These are phyloP conservation scores for Epinotia bilunana DNA, from an alignment of 2,888 invertebrate genomes.

Conservation along the genomic window DNA sequence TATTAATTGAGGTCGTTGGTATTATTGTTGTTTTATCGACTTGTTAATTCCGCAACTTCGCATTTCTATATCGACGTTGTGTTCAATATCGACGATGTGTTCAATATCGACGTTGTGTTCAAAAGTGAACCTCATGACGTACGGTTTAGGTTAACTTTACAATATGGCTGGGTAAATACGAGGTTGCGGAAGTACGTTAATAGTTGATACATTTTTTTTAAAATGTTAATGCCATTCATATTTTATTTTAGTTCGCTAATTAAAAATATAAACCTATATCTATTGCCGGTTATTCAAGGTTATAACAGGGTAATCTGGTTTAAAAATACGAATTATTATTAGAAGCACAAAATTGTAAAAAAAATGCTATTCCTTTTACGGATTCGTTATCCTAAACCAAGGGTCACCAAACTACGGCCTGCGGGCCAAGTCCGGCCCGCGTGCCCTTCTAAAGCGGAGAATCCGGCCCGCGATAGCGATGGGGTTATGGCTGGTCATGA, in stretches of 20 bases:
- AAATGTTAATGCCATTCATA: constrained; percentile 11
- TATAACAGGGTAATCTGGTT: constrained; percentile 71
- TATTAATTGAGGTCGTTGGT: constrained; percentile 6
- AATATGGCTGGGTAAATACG: not conserved
- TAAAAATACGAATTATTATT: constrained; percentile 48
- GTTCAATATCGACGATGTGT: too few relatives aligned
- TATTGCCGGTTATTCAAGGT: constrained; percentile 66
- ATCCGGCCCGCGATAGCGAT: too few relatives aligned
- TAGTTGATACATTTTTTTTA: not conserved
- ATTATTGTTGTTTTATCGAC: too few relatives aligned
- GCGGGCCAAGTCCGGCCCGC: too few relatives aligned
- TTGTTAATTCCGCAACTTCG: not conserved
- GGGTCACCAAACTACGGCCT: too few relatives aligned
- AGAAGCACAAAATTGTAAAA: constrained; percentile 61
- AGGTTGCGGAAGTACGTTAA: not conserved
- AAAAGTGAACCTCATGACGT: not conserved
- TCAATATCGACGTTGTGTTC: not conserved
- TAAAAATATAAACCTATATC: constrained; percentile 26
- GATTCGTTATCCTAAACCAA: constrained; percentile 20
- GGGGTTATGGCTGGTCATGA: too few relatives aligned
- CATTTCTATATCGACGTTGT: not conserved
- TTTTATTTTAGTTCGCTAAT: constrained; percentile 21
- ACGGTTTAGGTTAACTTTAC: not conserved
- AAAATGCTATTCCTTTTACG: constrained; percentile 44
- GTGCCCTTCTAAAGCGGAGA: too few relatives aligned